A percentile compares a stretch with the other conserved stretches of the same genome.
These are phyloP conservation scores for Physocephala rufipes DNA, from an alignment of 2,888 invertebrate species.

Conservation along the genomic window DNA sequence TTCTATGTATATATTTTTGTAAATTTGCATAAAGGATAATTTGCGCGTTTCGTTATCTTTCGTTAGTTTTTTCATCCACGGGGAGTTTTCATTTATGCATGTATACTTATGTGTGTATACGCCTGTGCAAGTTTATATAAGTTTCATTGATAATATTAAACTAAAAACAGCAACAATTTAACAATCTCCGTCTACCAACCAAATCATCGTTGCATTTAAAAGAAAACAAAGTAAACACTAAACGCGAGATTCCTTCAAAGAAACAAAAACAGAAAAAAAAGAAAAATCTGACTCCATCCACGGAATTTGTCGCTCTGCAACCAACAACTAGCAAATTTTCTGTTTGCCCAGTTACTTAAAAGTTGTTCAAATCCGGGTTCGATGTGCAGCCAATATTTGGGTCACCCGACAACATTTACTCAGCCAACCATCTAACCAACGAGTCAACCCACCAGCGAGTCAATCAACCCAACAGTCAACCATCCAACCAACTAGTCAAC, in stretches of 20 bases:
- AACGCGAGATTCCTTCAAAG: neutral
- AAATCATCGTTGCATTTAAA: neutral
- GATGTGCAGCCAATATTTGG: conserved; percentile 36
- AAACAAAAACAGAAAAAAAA: no score
- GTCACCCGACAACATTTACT: conserved; percentile 14
- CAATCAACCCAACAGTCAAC: conserved; percentile 7
- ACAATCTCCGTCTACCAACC: no score
- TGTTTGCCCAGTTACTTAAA: conserved; percentile 58
- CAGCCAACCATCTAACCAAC: neutral
- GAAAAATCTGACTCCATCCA: neutral
- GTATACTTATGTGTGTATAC: no score
- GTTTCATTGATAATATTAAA: no score
- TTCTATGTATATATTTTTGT: no score
- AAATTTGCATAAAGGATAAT: no score
- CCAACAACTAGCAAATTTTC: conserved; percentile 35
- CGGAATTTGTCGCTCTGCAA: conserved; percentile 16
- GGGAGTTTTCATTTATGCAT: no score
- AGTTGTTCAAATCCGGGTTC: conserved; percentile 63
- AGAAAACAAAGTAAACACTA: neutral
- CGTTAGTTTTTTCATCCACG: no score
- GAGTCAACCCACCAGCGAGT: neutral
- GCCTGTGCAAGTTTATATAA: no score
- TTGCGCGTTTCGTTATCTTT: no score
- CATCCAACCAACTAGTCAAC: neutral
- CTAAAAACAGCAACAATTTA: no score